Percentiles rank a stretch among this genome's conserved stretches.
phyloP scores from a whole-genome alignment of 2,113 vertebrate genomes.

The Speoplatyrhinus poulsoni region DNA sequence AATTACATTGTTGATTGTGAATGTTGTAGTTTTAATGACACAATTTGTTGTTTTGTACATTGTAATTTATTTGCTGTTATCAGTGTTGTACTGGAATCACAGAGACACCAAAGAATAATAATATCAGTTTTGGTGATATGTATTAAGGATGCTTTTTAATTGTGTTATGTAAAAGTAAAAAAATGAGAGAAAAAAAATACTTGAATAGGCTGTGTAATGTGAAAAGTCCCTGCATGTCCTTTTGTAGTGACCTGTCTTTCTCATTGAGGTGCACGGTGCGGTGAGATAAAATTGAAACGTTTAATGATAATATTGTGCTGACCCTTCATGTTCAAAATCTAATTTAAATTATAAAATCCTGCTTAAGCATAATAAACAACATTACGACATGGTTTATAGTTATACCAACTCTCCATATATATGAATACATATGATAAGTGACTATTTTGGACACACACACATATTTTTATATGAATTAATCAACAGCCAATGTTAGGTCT shows the following conservation, averaged over 20 bases:
- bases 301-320: slow-evolving; percentile 67
- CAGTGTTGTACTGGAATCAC: slow-evolving; percentile 82
- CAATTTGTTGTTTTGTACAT: slow-evolving; percentile 94
- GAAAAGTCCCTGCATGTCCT: slow-evolving; percentile 89
- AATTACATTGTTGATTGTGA: slow-evolving; percentile 87
- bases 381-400: slow-evolving; percentile 48
- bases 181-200: slow-evolving; percentile 76
- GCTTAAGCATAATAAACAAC: slow-evolving; percentile 65
- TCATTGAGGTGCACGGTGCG: slow-evolving; percentile 91
- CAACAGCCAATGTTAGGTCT: background rate
- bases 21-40: slow-evolving; percentile 89
- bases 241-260: slow-evolving; percentile 76
- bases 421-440: no score
- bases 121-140: slow-evolving; percentile 90
- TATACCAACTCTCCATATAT: slow-evolving; percentile 36
- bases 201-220: slow-evolving; percentile 94
- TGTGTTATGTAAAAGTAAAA: slow-evolving; percentile 81
- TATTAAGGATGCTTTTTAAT: slow-evolving; percentile 81
- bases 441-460: background rate
- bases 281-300: slow-evolving; percentile 69
- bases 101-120: slow-evolving; percentile 98
- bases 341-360: slow-evolving; percentile 64
- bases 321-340: slow-evolving; percentile 72
- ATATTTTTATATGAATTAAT: background rate
- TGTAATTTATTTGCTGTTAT: slow-evolving; percentile 98